phyloP scores from a whole-genome alignment of 2,797 vertebrate genomes.

The Chiroxiphia lanceolata region DNA sequence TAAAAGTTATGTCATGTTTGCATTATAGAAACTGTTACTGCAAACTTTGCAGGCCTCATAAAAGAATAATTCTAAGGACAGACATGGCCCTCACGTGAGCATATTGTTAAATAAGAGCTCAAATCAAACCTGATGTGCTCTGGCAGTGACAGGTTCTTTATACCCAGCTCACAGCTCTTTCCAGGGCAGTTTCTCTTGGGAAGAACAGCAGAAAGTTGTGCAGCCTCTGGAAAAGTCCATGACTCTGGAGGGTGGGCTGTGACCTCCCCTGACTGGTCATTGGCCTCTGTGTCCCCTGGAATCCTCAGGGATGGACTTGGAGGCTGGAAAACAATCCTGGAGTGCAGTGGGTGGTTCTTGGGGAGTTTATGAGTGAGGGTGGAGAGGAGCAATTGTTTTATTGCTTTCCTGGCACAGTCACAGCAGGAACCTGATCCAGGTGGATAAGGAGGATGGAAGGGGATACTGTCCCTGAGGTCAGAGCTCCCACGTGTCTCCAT shows the following conservation, averaged over 20 bases:
- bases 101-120: not conserved
- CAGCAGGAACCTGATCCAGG: not conserved
- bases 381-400: not conserved
- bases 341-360: not conserved
- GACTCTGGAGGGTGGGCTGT: not conserved
- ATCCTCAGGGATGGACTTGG: not conserved
- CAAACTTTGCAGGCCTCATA: not conserved
- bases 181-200: not conserved
- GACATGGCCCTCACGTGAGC: not conserved
- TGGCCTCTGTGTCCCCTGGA: not conserved
- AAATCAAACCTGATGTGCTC: not conserved
- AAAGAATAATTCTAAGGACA: not conserved
- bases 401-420: not conserved
- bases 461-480: not conserved
- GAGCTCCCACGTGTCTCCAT: not conserved
- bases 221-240: not conserved
- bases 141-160: not conserved
- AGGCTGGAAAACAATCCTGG: not conserved
- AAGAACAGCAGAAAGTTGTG: not conserved
- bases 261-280: rapidly evolving
- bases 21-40: not conserved
- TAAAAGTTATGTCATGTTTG: not conserved
- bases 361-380: not conserved
- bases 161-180: not conserved
- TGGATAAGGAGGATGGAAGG: not conserved